These are phyloP conservation scores for Poecilus cupreus DNA, from an alignment of 2,888 invertebrate species.

Conservation along the genomic window DNA sequence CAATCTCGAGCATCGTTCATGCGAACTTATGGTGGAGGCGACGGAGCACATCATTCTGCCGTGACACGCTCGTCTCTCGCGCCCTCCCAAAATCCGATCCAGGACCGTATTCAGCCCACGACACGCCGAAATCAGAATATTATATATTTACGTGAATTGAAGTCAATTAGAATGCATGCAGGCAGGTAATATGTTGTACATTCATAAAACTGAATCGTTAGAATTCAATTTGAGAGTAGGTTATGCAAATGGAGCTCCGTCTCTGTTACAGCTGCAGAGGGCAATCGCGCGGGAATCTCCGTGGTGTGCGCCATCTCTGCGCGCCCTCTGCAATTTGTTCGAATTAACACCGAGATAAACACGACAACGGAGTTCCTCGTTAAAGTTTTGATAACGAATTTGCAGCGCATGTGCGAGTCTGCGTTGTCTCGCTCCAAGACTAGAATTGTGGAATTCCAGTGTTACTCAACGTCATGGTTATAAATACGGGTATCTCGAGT, in stretches of 20 bases:
- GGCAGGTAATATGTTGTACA: constrained; percentile 19
- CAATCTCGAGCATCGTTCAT: constrained; percentile 61
- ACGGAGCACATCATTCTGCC: constrained; percentile 54
- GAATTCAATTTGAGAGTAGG: constrained; percentile 31
- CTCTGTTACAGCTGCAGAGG: constrained; percentile 14
- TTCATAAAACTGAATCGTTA: constrained; percentile 19
- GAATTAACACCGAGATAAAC: constrained; percentile 54
- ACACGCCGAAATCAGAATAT: background rate
- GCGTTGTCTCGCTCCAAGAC: constrained; percentile 3
- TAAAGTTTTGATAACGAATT: constrained; percentile 55
- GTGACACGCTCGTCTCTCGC: constrained; percentile 22
- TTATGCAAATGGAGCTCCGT: constrained; percentile 27
- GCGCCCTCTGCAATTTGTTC: constrained; percentile 49
- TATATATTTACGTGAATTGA: background rate
- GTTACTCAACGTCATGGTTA: constrained; percentile 52
- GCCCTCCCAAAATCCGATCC: background rate
- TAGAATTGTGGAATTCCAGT: constrained; percentile 43
- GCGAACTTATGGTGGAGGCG: constrained; percentile 58
- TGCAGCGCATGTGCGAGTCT: constrained; percentile 14
- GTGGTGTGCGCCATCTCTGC: background rate
- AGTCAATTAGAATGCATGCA: constrained; percentile 7
- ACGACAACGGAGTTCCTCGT: constrained; percentile 43
- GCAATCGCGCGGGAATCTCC: constrained; percentile 8
- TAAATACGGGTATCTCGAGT: constrained; percentile 40
- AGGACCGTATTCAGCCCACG: background rate